Evolutionary conservation across 2,797 vertebrate species (phyloP), one percentile per base, ranked within the genome.

Genomic region (Aulostomus chinensis): DNA sequence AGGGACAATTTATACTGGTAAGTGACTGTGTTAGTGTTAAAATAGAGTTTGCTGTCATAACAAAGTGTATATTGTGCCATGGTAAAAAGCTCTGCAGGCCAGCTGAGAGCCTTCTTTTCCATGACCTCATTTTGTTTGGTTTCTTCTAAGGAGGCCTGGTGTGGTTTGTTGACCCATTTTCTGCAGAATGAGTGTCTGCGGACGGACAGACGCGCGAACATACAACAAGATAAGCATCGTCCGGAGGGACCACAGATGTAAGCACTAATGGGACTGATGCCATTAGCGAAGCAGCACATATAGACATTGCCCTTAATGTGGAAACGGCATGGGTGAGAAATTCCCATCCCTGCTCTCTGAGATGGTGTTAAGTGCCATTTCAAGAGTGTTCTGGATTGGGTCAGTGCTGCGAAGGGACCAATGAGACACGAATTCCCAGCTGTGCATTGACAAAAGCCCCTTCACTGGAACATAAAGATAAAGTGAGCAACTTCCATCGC

Each of bases 71-170:
- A 84, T 86, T 62, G 68, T 85, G 67, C 76, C 81, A 82, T 73
- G 67, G 59, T 85, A 82, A 89, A 87, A 85, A 82, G 62, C 71
- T 79, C 49, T 30, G 61, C 71, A 71, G 80, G 69, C 84, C 78
- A 84, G 74, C 68, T 49, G 71, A 82, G 75, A 71, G 64, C 50
- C 54, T 49, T 29, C 49, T 83, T 89, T 88, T 89, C 86, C 86
- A 80, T 85, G 77, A 88, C 80, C 86, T 87, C 76, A 80, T 87
- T 87, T 88, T 65, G 75, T 88, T 88, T 80, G 77, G 73, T 76
- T 82, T 77, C 70, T 58, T 58, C 49, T 35, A 40, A 55, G 70
- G 56, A 69, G 74, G 60, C 60, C 62, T 84, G 68, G 68, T 76
- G 68, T 81, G 62, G 75, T 82, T 83, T 61, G 60, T 73, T 74